Conservation (phyloP, 2,113 vertebrate genomes). For the Sylvia atricapilla region DNA sequence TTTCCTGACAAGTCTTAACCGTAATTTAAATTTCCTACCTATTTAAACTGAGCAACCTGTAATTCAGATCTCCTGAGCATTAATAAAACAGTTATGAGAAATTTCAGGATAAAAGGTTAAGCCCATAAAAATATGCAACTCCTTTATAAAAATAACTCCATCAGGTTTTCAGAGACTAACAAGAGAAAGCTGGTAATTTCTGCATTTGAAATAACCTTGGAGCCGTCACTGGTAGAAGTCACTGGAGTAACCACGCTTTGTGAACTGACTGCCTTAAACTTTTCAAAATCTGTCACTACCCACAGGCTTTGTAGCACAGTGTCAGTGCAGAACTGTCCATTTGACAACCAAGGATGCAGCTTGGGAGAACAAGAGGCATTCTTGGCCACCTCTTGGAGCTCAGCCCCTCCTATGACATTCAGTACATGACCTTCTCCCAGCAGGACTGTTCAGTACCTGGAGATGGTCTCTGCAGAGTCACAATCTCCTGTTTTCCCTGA, state of each 20-base stretch:
- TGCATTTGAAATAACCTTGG: neutral
- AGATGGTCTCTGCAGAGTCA: neutral
- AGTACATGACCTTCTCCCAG: neutral
- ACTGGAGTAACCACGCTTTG: neutral
- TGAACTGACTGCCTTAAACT: neutral
- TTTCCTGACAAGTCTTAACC: slow-evolving; percentile 24
- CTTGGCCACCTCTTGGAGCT: neutral
- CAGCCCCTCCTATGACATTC: fast-evolving
- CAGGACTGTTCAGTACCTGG: neutral
- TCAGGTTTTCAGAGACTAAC: slow-evolving; percentile 15
- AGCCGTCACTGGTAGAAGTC: neutral
- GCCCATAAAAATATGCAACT: slow-evolving; percentile 43
- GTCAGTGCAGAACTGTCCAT: neutral
- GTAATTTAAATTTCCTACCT: slow-evolving; percentile 43
- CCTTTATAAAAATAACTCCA: slow-evolving; percentile 58
- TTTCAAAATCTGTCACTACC: neutral
- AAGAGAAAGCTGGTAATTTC: slow-evolving; percentile 3
- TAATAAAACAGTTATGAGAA: slow-evolving; percentile 45
- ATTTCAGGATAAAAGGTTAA: slow-evolving; percentile 55
- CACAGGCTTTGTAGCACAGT: neutral
- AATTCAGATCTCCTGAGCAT: slow-evolving; percentile 22
- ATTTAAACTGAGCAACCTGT: slow-evolving; percentile 33
- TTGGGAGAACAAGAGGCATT: neutral
- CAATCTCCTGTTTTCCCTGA: neutral
- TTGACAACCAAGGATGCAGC: neutral